These are phyloP conservation scores for Lucilia sericata DNA, from an alignment of 1,140 invertebrate species.

Conservation along the genomic window DNA sequence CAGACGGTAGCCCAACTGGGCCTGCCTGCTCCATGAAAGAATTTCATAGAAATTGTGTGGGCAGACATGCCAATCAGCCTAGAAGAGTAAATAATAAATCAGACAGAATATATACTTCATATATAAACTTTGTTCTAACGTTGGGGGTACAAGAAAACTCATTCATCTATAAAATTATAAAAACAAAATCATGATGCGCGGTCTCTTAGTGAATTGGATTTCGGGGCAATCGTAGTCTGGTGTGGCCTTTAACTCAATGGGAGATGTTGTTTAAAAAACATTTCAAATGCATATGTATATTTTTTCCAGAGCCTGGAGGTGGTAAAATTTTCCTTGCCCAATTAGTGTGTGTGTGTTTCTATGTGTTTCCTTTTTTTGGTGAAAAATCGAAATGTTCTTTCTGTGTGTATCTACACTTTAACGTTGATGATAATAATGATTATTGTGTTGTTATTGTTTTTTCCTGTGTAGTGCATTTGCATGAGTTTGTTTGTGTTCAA, in stretches of 20 bases:
- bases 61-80: conserved; percentile 17
- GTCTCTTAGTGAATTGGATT: conserved; percentile 13
- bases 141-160: background rate
- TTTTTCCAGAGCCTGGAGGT: too few species aligned
- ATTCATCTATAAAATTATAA: background rate
- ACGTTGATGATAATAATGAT: conserved; percentile 49
- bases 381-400: conserved; percentile 38
- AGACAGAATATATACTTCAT: background rate
- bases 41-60: conserved; percentile 25
- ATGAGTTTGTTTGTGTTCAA: background rate
- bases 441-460: conserved; percentile 50
- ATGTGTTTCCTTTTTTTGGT: conserved; percentile 30
- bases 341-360: conserved; percentile 22
- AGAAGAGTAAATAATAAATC: conserved; percentile 28
- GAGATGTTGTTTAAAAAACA: too few species aligned
- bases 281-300: too few species aligned
- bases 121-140: background rate
- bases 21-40: conserved; percentile 78
- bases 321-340: background rate
- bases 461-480: conserved; percentile 26
- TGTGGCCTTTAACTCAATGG: too few species aligned
- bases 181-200: background rate
- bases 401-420: conserved; percentile 47
- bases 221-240: too few species aligned
- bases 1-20: conserved; percentile 71